phyloP scores from a whole-genome alignment of 2,888 invertebrate genomes.

The Lymantria monacha region DNA sequence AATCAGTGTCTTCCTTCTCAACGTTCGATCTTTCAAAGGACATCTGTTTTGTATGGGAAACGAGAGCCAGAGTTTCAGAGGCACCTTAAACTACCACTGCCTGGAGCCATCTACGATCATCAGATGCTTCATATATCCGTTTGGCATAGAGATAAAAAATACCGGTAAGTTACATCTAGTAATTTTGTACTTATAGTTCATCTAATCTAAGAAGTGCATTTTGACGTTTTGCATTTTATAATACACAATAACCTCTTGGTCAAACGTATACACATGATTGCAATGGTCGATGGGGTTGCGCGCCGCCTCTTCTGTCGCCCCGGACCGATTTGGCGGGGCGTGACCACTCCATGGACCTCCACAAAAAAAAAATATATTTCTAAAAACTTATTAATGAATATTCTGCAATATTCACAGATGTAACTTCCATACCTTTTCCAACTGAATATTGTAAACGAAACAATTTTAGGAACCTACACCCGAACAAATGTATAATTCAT shows the following conservation, averaged over 20 bases:
- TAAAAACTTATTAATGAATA: background rate
- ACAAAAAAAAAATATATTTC: no score
- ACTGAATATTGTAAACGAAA: slow-evolving; percentile 1
- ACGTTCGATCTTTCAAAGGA: slow-evolving; percentile 87
- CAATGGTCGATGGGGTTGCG: no score
- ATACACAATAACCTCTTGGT: no score
- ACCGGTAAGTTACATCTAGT: slow-evolving; percentile 81
- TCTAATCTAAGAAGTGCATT: no score
- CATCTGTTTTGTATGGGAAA: slow-evolving; percentile 90
- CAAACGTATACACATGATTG: no score
- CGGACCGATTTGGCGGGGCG: no score
- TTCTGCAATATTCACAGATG: background rate
- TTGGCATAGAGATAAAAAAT: slow-evolving; percentile 92
- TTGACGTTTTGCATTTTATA: no score
- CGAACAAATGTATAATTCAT: slow-evolving; percentile 18
- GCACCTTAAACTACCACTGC: slow-evolving; percentile 86
- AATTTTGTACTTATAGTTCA: no score
- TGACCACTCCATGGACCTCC: no score
- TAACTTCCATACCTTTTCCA: background rate
- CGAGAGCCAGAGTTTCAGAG: slow-evolving; percentile 91
- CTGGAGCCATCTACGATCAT: slow-evolving; percentile 74
- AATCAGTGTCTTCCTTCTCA: slow-evolving; percentile 65
- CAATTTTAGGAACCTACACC: background rate
- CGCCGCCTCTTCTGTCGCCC: no score
- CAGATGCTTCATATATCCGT: slow-evolving; percentile 89